Conservation (phyloP, 2,113 vertebrate species). For the Otis tarda region DNA sequence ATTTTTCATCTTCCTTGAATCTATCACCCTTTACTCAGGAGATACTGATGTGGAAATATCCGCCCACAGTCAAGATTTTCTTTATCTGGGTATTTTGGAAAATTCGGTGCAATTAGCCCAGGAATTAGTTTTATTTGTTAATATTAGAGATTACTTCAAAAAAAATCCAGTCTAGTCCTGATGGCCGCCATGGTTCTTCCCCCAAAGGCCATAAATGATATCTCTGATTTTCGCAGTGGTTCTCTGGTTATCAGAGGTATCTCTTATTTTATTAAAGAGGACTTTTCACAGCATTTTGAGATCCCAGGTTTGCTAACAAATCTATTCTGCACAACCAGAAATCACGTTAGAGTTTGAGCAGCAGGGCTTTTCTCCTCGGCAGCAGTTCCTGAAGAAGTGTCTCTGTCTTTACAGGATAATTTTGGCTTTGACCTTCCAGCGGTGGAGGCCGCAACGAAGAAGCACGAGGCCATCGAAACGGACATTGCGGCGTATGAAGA, state of each 20-base stretch:
- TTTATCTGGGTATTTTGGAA: neutral
- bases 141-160: neutral
- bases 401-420: slow-evolving; percentile 84
- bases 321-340: neutral
- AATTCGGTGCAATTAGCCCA: neutral
- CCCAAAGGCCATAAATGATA: neutral
- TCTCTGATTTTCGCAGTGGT: neutral
- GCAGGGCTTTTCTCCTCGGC: neutral
- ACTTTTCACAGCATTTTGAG: neutral
- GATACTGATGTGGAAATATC: neutral
- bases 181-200: neutral
- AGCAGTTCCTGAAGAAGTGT: neutral
- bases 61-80: neutral
- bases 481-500: slow-evolving; percentile 95
- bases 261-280: neutral
- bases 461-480: slow-evolving; percentile 95
- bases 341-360: neutral
- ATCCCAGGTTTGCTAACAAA: neutral
- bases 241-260: neutral
- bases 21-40: neutral
- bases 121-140: neutral
- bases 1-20: neutral
- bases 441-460: slow-evolving; percentile 95
- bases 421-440: slow-evolving; percentile 98
- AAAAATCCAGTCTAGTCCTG: neutral